Conservation (phyloP, 30 jellyfish, hydroid and myxozoan genomes). For the Aurelia sp. region DNA sequence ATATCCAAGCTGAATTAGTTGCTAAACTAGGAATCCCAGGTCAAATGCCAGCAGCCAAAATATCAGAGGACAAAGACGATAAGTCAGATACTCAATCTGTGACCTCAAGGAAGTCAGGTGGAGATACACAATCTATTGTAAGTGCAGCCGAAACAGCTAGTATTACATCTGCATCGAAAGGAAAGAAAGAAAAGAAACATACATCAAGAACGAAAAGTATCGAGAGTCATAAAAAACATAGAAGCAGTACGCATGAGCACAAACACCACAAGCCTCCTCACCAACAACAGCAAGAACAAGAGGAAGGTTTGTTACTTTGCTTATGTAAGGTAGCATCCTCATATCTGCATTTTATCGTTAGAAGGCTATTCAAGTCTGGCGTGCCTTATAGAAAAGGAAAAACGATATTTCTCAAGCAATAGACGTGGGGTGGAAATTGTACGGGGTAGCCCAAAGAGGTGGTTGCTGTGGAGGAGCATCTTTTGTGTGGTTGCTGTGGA, state of each 20-base stretch:
- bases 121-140: constrained; percentile 40
- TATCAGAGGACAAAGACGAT: constrained; percentile 61
- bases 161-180: constrained; percentile 28
- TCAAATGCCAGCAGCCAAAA: constrained; percentile 16
- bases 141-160: constrained; percentile 43
- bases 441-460: no score
- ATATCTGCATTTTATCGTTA: no score
- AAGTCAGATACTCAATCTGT: constrained; percentile 62
- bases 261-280: constrained; percentile 47
- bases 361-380: no score
- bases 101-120: constrained; percentile 46
- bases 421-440: no score
- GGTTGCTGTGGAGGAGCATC: no score
- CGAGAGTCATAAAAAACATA: constrained; percentile 60
- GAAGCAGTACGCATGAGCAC: constrained; percentile 19
- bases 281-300: neutral
- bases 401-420: no score
- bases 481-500: no score
- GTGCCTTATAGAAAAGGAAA: no score
- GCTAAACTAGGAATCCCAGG: constrained; percentile 85
- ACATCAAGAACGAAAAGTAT: constrained; percentile 50
- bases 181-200: constrained; percentile 41
- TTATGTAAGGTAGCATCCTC: no score
- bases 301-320: neutral
- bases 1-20: constrained; percentile 92